Conservation (phyloP, 2,888 invertebrate genomes). For the Cheilosia scutellata region DNA sequence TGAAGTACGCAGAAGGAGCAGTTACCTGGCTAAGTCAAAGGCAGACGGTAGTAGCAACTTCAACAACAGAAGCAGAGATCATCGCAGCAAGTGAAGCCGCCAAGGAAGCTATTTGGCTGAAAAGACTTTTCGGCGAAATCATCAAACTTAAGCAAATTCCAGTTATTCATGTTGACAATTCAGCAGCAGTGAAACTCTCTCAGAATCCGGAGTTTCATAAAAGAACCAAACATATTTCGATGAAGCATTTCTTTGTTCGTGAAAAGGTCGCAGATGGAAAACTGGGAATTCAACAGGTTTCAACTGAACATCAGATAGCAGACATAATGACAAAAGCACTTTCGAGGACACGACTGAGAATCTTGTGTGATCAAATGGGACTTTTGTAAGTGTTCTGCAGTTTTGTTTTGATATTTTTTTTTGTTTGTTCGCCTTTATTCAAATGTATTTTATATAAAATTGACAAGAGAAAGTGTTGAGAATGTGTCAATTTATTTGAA, state of each 20-base stretch:
- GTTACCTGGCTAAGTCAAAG: conserved; percentile 78
- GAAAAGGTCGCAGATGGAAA: conserved; percentile 72
- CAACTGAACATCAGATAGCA: conserved; percentile 67
- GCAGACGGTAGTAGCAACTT: conserved; percentile 78
- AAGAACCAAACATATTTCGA: conserved; percentile 78
- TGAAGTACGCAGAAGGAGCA: conserved; percentile 72
- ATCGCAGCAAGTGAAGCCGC: conserved; percentile 79
- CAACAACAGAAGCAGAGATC: conserved; percentile 79
- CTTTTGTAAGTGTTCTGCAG: no score
- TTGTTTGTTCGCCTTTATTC: no score
- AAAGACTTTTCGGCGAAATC: conserved; percentile 77
- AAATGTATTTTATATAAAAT: no score
- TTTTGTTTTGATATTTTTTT: no score
- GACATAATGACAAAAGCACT: conserved; percentile 78
- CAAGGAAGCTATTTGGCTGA: conserved; percentile 79
- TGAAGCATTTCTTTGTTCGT: conserved; percentile 78
- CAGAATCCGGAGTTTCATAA: conserved; percentile 79
- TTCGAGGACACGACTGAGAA: background rate
- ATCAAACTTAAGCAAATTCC: conserved; percentile 54
- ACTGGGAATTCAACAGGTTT: conserved; percentile 53
- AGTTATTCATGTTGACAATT: conserved; percentile 74
- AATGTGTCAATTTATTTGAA: no score
- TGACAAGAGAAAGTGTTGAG: no score
- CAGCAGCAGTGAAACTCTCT: conserved; percentile 77
- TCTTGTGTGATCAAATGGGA: no score